A percentile compares a stretch with the other conserved stretches of the same genome.
Conservation (phyloP, 2,888 invertebrate species). For the Silvanus unidentatus region DNA sequence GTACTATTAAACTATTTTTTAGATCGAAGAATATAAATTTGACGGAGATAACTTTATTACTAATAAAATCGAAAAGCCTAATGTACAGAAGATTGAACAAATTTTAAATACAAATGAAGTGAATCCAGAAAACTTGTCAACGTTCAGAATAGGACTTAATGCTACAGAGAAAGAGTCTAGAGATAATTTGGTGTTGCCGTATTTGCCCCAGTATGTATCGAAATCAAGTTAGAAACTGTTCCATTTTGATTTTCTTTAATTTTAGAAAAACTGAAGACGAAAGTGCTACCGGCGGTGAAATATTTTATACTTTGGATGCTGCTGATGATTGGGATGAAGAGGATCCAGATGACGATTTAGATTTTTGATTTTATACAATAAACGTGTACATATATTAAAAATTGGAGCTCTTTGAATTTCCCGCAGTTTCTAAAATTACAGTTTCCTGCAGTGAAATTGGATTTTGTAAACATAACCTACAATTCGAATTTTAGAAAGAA, state of each 20-base stretch:
- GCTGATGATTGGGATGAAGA: constrained; percentile 81
- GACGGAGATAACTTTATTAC: constrained; percentile 38
- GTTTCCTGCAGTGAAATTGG: too few relatives aligned
- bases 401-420: too few relatives aligned
- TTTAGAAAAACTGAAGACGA: constrained; percentile 18
- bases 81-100: constrained; percentile 35
- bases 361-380: too few relatives aligned
- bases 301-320: constrained; percentile 71
- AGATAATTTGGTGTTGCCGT: constrained; percentile 53
- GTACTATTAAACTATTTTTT: constrained; percentile 6
- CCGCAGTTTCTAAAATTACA: too few relatives aligned
- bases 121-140: constrained; percentile 49
- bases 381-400: too few relatives aligned
- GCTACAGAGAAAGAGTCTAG: constrained; percentile 56
- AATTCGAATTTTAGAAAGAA: too few relatives aligned
- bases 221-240: too few relatives aligned
- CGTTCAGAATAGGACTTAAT: constrained; percentile 60
- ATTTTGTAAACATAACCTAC: too few relatives aligned
- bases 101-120: constrained; percentile 28
- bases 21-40: constrained; percentile 38
- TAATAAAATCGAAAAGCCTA: constrained; percentile 36
- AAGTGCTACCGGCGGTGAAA: constrained; percentile 50
- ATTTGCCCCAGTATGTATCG: constrained; percentile 46
- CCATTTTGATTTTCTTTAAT: constrained; percentile 13
- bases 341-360: constrained; percentile 81